A percentile compares a stretch with the other conserved stretches of the same genome.
Conservation (phyloP, 92 coral and sea anemone species). For the Parazoanthus swiftii region DNA sequence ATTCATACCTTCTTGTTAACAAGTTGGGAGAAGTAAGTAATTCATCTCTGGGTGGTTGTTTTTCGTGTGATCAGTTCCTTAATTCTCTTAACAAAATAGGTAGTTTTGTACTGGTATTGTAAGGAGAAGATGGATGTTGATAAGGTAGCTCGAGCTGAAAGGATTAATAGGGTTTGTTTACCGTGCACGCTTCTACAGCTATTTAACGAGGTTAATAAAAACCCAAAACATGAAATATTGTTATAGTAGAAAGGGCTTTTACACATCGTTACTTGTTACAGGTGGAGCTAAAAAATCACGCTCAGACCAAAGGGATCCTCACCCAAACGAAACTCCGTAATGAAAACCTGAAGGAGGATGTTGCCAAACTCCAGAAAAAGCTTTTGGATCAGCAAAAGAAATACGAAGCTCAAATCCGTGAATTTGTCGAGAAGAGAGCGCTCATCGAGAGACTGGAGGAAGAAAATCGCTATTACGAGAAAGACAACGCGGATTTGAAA, state of each 20-base stretch:
- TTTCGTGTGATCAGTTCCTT: too few relatives aligned
- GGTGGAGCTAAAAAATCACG: slow-evolving; percentile 85
- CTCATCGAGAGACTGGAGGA: slow-evolving; percentile 84
- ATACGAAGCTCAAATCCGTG: slow-evolving; percentile 85
- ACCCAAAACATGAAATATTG: neutral
- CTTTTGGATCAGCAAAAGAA: slow-evolving; percentile 87
- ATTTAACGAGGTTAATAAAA: too few relatives aligned
- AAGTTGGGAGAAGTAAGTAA: too few relatives aligned
- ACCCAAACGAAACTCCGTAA: slow-evolving; percentile 84
- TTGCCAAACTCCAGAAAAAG: slow-evolving; percentile 84
- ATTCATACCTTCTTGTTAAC: too few relatives aligned
- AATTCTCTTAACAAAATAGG: too few relatives aligned
- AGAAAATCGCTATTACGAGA: slow-evolving; percentile 80
- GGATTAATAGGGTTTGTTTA: too few relatives aligned
- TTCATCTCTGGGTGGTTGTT: too few relatives aligned
- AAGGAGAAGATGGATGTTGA: too few relatives aligned
- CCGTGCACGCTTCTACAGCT: neutral
- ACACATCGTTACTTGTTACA: neutral
- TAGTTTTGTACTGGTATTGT: too few relatives aligned
- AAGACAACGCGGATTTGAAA: slow-evolving; percentile 75
- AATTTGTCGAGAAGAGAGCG: slow-evolving; percentile 83
- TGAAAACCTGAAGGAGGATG: slow-evolving; percentile 86
- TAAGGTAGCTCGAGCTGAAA: too few relatives aligned
- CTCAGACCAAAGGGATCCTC: slow-evolving; percentile 92
- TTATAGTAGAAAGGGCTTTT: too few relatives aligned